Evolutionary conservation across 2,797 vertebrate genomes (phyloP).

Genomic region (Danio jaintianensis): DNA sequence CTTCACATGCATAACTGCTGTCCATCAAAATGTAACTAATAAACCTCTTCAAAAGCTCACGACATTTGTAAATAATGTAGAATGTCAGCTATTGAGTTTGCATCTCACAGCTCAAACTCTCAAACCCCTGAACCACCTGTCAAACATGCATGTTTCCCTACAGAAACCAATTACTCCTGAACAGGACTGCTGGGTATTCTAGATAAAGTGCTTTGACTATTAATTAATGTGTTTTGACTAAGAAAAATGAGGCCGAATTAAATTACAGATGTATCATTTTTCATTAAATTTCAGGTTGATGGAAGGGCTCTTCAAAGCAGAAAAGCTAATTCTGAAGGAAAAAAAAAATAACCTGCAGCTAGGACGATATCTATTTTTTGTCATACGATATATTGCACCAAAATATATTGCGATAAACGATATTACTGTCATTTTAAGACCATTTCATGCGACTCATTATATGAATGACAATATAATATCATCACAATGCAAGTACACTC

Average conservation of each 20-base stretch:
- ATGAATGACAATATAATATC: too few relatives aligned
- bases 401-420: too few relatives aligned
- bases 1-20: neutral
- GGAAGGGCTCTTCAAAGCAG: conserved; percentile 22
- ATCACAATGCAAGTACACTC: too few relatives aligned
- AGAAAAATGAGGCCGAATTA: conserved; percentile 40
- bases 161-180: conserved; percentile 53
- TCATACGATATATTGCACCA: too few relatives aligned
- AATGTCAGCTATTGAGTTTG: conserved; percentile 53
- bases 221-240: conserved; percentile 43
- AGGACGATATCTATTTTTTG: too few relatives aligned
- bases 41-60: conserved; percentile 63
- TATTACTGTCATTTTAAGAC: too few relatives aligned
- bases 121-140: conserved; percentile 59
- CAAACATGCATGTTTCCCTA: conserved; percentile 51
- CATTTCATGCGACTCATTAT: too few relatives aligned
- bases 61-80: conserved; percentile 67
- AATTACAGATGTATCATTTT: conserved; percentile 40
- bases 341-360: neutral
- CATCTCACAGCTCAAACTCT: conserved; percentile 57
- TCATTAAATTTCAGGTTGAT: conserved; percentile 25
- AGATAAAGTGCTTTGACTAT: conserved; percentile 52
- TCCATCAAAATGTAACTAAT: conserved; percentile 2
- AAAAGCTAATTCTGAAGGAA: neutral
- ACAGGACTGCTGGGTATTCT: conserved; percentile 44